Percentiles rank a stretch among this genome's conserved stretches.
Evolutionary conservation across 2,113 vertebrate species (phyloP).

Genomic region (Hypanus sabinus): DNA sequence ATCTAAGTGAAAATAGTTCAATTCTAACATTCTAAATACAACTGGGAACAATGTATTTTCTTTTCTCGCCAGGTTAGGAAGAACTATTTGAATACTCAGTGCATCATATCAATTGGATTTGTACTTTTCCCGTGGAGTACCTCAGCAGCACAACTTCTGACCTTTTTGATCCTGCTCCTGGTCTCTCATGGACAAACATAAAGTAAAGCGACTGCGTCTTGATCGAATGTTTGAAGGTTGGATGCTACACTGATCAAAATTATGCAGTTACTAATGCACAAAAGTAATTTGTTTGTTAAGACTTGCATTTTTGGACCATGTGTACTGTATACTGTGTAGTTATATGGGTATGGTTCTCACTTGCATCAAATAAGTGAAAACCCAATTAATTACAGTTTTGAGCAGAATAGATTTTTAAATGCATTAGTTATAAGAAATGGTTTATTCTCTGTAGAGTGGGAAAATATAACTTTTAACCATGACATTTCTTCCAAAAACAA

Average conservation of each 20-base stretch:
- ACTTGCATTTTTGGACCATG: not conserved
- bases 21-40: not conserved
- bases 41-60: not conserved
- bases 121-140: slow-evolving; percentile 39
- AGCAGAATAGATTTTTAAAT: not conserved
- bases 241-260: slow-evolving; percentile 38
- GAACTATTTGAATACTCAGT: slow-evolving; percentile 31
- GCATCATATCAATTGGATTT: slow-evolving; percentile 41
- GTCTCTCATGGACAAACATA: slow-evolving; percentile 61
- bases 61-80: slow-evolving; percentile 46
- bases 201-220: slow-evolving; percentile 60
- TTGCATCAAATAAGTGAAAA: not conserved
- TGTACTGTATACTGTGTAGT: not conserved
- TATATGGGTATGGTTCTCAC: not conserved
- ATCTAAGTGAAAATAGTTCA: not conserved
- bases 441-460: not conserved
- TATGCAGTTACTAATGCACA: not conserved
- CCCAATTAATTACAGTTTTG: not conserved
- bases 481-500: not conserved
- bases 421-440: not conserved
- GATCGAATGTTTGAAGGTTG: slow-evolving; percentile 62
- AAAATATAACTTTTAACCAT: not conserved
- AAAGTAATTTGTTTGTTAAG: not conserved
- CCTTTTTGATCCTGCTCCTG: slow-evolving; percentile 41
- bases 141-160: slow-evolving; percentile 46